phyloP scores from a whole-genome alignment of 2,797 vertebrate species.

The Spheniscus humboldti region DNA sequence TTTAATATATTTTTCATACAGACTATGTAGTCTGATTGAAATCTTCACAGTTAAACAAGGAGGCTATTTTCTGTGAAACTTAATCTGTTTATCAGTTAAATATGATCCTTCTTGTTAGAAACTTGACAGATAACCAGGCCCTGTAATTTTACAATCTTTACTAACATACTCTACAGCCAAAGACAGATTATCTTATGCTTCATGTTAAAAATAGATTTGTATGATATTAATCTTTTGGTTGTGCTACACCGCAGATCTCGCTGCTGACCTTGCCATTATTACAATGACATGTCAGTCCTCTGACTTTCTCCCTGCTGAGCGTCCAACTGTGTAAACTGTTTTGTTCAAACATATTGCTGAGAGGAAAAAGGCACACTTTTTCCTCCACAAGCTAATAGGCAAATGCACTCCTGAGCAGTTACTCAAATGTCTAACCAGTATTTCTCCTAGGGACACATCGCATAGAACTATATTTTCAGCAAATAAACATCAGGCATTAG shows the following conservation, averaged over 20 bases:
- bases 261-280: conserved; percentile 5
- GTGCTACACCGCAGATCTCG: not conserved
- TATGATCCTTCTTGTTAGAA: not conserved
- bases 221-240: not conserved
- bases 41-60: not conserved
- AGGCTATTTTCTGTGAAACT: not conserved
- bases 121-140: not conserved
- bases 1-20: not conserved
- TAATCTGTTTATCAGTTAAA: not conserved
- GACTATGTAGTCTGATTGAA: not conserved
- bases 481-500: not conserved
- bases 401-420: not conserved
- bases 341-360: not conserved
- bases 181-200: conserved; percentile 1
- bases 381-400: not conserved
- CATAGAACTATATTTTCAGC: not conserved
- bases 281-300: not conserved
- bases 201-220: not conserved
- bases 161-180: not conserved
- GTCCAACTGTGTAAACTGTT: not conserved
- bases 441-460: not conserved
- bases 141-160: not conserved
- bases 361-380: not conserved
- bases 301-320: not conserved
- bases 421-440: not conserved